Base-by-base conservation (phyloP, 2,888 invertebrate genomes). In the Gerris lacustris region DNA sequence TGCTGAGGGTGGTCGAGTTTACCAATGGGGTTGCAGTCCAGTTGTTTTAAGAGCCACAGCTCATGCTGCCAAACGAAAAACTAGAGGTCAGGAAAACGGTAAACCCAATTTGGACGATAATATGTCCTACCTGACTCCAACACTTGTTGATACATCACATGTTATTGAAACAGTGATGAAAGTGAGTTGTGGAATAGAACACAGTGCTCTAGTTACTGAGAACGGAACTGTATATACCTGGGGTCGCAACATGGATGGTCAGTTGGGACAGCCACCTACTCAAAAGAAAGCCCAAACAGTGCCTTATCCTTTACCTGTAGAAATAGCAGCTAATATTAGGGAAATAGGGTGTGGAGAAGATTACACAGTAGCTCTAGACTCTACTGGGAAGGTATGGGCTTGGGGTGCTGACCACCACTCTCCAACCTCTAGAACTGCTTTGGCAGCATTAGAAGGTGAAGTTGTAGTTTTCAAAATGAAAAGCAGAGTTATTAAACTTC, bases 191-290 rank as follows among this genome's bases (percentile, higher is more conserved):
- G 95, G 95, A 0, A 90, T 91, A 80, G 89, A 92, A 78, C 95
- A 96, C 79, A 90, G 89, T 63, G 87, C 88, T 63, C 80, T 92
- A 69, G 79, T 92, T 68, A 88, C 89, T 64, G 86, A 86, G 69
- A 84, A 85, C 69, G 91, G 91, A 6, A 84, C 86, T 6, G 80
- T 93, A 2, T 92, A 90, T 77, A 85, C 88, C 0, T 95, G 94
- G 92, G 95, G 96, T 2, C 86, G 92, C 73, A 94, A 93, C 81
- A 85, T 92, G 73, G 94, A 96, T 78, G 94, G 94, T 55, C 96
- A 96, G 79, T 82, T 96, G 70, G 94, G 93, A 9, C 17, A 18
- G 18, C 64, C 64, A n/a, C 64, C 66, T 15, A 47, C 73, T 66
- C 72, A 74, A 69, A 70, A 72, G 31, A 69, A 87, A 73, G 85